phyloP scores from a whole-genome alignment of 2,888 invertebrate genomes.

The Ceraclea dissimilis region DNA sequence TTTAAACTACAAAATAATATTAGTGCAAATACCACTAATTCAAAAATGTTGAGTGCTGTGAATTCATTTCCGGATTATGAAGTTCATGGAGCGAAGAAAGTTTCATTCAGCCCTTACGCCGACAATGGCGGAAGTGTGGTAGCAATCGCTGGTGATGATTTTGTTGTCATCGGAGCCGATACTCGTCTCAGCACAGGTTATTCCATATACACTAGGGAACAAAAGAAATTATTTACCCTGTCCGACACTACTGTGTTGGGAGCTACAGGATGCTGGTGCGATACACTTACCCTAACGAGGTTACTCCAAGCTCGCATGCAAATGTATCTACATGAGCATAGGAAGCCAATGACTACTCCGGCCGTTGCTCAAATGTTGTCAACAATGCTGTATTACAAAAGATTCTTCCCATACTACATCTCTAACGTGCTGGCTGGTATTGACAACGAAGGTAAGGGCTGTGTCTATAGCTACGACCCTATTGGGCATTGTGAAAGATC shows the following conservation, averaged over 20 bases:
- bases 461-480: conserved; percentile 94
- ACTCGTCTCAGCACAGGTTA: conserved; percentile 88
- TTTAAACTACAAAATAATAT: background rate
- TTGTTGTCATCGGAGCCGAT: conserved; percentile 90
- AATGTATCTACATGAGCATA: conserved; percentile 93
- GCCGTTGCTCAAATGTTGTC: conserved; percentile 95
- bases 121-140: conserved; percentile 77
- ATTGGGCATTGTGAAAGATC: conserved; percentile 89
- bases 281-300: conserved; percentile 84
- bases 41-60: conserved; percentile 10
- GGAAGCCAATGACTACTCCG: conserved; percentile 84
- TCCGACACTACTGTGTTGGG: conserved; percentile 83
- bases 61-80: conserved; percentile 30
- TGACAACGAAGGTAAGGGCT: conserved; percentile 88
- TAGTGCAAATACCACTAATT: no score
- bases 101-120: conserved; percentile 47
- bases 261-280: conserved; percentile 96
- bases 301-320: conserved; percentile 80
- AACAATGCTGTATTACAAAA: conserved; percentile 89
- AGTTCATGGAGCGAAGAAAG: conserved; percentile 41
- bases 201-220: conserved; percentile 81
- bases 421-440: conserved; percentile 91
- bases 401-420: conserved; percentile 98
- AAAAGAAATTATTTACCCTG: conserved; percentile 78
- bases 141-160: conserved; percentile 94